phyloP scores from a whole-genome alignment of 2,888 invertebrate species.

The Leucoptera coffeella region DNA sequence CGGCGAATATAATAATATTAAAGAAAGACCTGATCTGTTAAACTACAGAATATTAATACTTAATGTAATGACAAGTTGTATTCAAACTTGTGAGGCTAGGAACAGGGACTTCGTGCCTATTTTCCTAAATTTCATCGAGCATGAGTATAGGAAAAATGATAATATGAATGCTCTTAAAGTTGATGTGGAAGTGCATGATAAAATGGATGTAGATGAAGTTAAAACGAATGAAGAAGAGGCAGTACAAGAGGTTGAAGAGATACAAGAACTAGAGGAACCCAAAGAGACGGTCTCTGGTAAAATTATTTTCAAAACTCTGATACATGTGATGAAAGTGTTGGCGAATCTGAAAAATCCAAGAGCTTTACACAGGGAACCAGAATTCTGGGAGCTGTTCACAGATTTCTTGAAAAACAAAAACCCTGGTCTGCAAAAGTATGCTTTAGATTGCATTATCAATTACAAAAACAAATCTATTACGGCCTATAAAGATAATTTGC shows the following conservation, averaged over 20 bases:
- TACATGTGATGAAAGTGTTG: slow-evolving; percentile 68
- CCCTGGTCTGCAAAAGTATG: slow-evolving; percentile 73
- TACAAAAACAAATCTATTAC: slow-evolving; percentile 75
- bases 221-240: slow-evolving; percentile 19
- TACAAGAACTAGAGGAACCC: slow-evolving; percentile 18
- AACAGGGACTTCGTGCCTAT: slow-evolving; percentile 74
- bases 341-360: slow-evolving; percentile 75
- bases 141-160: slow-evolving; percentile 37
- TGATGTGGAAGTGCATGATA: slow-evolving; percentile 58
- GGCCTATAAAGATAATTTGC: slow-evolving; percentile 76
- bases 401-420: slow-evolving; percentile 77
- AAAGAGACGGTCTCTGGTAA: slow-evolving; percentile 31
- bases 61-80: slow-evolving; percentile 68
- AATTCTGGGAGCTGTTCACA: slow-evolving; percentile 68
- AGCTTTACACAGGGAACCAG: slow-evolving; percentile 68
- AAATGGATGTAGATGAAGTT: slow-evolving; percentile 23
- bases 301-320: slow-evolving; percentile 46
- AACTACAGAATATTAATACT: slow-evolving; percentile 79
- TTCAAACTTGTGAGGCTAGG: slow-evolving; percentile 70
- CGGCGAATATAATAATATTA: slow-evolving; percentile 26
- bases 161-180: slow-evolving; percentile 26
- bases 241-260: slow-evolving; percentile 20
- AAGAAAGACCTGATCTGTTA: slow-evolving; percentile 60
- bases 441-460: slow-evolving; percentile 79
- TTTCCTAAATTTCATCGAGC: slow-evolving; percentile 75